Evolutionary conservation across 2,113 vertebrate species (phyloP).

Genomic region (Pan troglodytes): DNA sequence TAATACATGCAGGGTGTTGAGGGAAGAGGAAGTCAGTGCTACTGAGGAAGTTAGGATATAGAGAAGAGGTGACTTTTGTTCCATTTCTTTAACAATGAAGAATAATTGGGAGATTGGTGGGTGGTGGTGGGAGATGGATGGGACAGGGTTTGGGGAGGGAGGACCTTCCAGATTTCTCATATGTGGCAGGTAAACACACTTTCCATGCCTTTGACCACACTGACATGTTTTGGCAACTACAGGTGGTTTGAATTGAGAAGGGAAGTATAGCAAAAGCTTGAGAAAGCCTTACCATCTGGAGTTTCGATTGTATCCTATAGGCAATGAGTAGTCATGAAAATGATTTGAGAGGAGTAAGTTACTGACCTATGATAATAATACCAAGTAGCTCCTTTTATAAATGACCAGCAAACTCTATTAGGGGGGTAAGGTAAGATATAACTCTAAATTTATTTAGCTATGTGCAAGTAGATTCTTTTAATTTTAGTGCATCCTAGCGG

Average conservation of each 20-base stretch:
- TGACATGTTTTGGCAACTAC: background rate
- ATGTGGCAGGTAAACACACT: background rate
- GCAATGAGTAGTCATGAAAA: background rate
- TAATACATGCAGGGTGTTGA: background rate
- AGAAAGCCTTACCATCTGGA: background rate
- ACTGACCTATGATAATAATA: background rate
- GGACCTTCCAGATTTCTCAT: background rate
- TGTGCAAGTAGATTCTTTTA: slow-evolving; percentile 3
- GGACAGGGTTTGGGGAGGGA: background rate
- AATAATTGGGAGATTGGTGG: background rate
- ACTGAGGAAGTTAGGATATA: background rate
- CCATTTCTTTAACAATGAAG: background rate
- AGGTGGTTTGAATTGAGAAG: background rate
- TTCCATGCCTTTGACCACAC: background rate
- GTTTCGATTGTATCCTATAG: background rate
- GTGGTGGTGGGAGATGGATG: background rate
- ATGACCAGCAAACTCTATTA: background rate
- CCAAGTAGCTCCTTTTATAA: background rate
- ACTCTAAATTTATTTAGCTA: background rate
- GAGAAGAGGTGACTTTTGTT: background rate
- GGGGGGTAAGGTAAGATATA: background rate
- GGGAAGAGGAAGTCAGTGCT: background rate
- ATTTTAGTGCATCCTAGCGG: background rate
- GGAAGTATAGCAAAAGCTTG: background rate
- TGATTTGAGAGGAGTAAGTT: background rate